Evolutionary conservation across 2,113 vertebrate genomes (phyloP).

Genomic region (Nettapus auritus): DNA sequence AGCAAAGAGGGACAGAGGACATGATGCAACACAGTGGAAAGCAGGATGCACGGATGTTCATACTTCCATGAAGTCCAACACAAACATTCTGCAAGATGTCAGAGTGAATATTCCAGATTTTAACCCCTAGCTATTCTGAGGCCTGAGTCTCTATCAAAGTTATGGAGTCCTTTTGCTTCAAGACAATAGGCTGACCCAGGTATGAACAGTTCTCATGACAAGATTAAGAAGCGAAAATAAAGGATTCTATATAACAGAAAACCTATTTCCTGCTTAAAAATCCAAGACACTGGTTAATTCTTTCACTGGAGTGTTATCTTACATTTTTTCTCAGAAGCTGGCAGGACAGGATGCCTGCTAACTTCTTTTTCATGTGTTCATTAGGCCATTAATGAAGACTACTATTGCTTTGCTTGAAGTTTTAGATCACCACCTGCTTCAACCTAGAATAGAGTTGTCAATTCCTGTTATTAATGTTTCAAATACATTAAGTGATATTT

Average conservation of each 20-base stretch:
- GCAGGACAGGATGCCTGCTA: neutral
- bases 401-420: neutral
- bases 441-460: slow-evolving; percentile 16
- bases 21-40: neutral
- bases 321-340: neutral
- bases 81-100: neutral
- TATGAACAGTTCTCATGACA: neutral
- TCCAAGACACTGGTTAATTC: neutral
- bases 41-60: neutral
- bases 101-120: neutral
- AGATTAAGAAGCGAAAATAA: neutral
- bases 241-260: neutral
- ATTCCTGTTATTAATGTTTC: slow-evolving; percentile 15
- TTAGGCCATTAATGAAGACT: neutral
- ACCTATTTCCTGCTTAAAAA: neutral
- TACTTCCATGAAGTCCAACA: neutral
- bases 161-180: neutral
- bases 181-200: neutral
- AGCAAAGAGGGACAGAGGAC: neutral
- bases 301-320: neutral
- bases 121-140: neutral
- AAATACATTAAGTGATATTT: slow-evolving; percentile 61
- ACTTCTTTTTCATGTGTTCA: neutral
- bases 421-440: neutral
- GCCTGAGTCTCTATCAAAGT: neutral